These are phyloP conservation scores for Chrysolina oricalcia DNA, from an alignment of 2,888 invertebrate genomes.

Conservation along the genomic window DNA sequence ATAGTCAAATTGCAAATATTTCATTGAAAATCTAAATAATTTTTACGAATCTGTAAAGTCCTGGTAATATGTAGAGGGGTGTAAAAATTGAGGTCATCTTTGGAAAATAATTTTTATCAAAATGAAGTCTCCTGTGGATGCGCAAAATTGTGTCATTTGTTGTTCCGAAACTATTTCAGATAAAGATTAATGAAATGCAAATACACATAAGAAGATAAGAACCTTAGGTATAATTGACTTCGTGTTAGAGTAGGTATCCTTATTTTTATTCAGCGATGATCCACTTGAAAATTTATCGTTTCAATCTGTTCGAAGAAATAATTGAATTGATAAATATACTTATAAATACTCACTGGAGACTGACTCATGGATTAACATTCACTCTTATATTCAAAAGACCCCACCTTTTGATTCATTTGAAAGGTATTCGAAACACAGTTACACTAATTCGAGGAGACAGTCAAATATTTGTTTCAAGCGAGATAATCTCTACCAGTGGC, in stretches of 20 bases:
- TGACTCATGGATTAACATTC: conserved; percentile 1
- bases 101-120: no score
- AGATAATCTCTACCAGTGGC: conserved; percentile 18
- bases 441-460: conserved; percentile 1
- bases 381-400: neutral
- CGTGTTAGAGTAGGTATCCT: neutral
- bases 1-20: no score
- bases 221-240: neutral
- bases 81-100: no score
- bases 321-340: neutral
- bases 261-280: neutral
- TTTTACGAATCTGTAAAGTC: no score
- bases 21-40: no score
- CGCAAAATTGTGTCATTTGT: no score
- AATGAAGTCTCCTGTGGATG: no score
- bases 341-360: conserved; percentile 1
- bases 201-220: neutral
- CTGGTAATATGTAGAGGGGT: no score
- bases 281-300: neutral
- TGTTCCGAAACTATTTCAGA: no score
- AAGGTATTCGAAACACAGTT: conserved; percentile 2
- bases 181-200: neutral
- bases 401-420: conserved; percentile 1
- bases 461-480: conserved; percentile 7
- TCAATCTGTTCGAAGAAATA: neutral